Evolutionary conservation across 2,113 vertebrate species (phyloP).

Genomic region (Pygathrix nemaeus): DNA sequence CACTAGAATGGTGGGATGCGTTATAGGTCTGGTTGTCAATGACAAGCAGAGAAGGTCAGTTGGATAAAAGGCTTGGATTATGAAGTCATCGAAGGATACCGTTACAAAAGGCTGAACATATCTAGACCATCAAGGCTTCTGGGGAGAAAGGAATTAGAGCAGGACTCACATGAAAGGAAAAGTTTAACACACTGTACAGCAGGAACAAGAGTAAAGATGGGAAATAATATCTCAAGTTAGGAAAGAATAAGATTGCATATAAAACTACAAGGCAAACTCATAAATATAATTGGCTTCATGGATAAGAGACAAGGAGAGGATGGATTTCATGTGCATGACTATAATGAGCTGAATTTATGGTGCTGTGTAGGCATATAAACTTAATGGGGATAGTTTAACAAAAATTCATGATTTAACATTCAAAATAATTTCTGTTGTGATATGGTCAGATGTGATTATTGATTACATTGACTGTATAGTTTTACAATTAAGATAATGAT

Average conservation of each 20-base stretch:
- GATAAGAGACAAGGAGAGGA: neutral
- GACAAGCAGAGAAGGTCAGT: neutral
- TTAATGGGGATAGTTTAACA: constrained; percentile 41
- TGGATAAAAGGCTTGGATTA: neutral
- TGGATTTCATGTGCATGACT: neutral
- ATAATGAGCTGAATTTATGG: constrained; percentile 40
- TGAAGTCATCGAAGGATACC: neutral
- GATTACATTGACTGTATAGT: neutral
- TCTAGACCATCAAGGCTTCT: neutral
- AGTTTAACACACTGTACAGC: neutral
- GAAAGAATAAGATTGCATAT: neutral
- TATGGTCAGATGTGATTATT: neutral
- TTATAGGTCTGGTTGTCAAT: neutral
- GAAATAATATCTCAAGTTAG: neutral
- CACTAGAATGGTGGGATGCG: too few relatives aligned
- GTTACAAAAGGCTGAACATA: neutral
- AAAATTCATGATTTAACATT: constrained; percentile 51
- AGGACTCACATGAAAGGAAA: neutral
- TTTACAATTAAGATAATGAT: constrained; percentile 19
- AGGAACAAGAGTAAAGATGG: neutral
- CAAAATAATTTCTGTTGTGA: constrained; percentile 40
- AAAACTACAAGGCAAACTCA: constrained; percentile 16
- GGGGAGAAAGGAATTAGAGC: neutral
- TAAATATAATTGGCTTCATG: neutral
- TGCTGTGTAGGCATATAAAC: constrained; percentile 20